phyloP scores from a whole-genome alignment of 1,140 invertebrate genomes.

The Drosophila triauraria region DNA sequence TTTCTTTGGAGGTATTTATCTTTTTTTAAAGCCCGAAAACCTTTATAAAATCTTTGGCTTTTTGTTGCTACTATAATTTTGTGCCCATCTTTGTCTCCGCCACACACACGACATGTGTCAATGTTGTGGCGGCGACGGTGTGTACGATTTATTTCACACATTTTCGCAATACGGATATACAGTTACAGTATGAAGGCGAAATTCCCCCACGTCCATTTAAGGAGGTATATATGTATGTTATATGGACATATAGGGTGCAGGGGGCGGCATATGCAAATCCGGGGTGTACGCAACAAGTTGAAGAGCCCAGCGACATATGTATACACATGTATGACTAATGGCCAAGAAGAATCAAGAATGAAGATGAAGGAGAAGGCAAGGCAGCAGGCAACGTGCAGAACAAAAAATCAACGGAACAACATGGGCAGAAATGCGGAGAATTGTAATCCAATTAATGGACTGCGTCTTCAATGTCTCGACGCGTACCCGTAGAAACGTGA shows the following conservation, averaged over 20 bases:
- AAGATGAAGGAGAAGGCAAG: constrained; percentile 3
- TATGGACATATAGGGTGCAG: background rate
- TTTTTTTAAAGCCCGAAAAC: background rate
- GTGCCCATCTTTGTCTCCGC: constrained; percentile 6
- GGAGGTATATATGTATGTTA: constrained; percentile 18
- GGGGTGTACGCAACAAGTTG: constrained; percentile 65
- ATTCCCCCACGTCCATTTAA: constrained; percentile 50
- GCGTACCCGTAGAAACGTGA: constrained; percentile 42
- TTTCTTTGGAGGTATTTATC: background rate
- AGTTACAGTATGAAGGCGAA: constrained; percentile 52
- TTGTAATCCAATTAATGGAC: constrained; percentile 77
- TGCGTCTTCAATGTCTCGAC: constrained; percentile 50
- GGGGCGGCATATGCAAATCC: constrained; percentile 32
- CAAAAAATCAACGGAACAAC: constrained; percentile 26
- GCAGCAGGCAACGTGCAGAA: constrained; percentile 46
- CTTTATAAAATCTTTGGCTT: background rate
- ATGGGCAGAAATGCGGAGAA: constrained; percentile 48
- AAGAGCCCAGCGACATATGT: constrained; percentile 33
- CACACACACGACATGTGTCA: constrained; percentile 20
- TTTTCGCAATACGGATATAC: constrained; percentile 53
- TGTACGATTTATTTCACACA: constrained; percentile 42
- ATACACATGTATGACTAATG: constrained; percentile 47
- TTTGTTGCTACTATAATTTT: constrained; percentile 11
- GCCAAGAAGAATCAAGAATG: constrained; percentile 28
- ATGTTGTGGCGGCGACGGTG: constrained; percentile 7